Evolutionary conservation across 2,888 invertebrate genomes (phyloP), one percentile per base, ranked within the genome.

Genomic region (Sphaerophoria rueppellii): DNA sequence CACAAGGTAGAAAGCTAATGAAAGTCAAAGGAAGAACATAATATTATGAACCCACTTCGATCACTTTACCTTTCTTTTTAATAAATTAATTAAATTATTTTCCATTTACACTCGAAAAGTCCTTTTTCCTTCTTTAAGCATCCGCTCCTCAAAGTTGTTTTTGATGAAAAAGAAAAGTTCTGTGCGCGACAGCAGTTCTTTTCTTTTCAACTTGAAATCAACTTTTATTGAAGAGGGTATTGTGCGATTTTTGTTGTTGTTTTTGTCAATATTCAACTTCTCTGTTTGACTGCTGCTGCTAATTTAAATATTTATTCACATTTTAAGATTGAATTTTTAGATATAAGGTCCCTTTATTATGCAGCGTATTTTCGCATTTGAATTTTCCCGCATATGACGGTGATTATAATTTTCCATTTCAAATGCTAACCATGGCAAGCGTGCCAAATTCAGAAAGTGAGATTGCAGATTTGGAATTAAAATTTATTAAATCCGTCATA

Each of bases 251-350:
- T 4, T 40, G 65, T 6, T 14, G 57, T 2, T 34, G 35, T 57
- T 55, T 12, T 48, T 57, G 57, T 60, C 67, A 65, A 65, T 67
- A 60, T 60, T 72, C 52, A 55, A 65, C 60, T 55, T 32, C 12
- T 14, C 50, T 52, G 46, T 24, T 24, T 24, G 24, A 24, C 34
- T 60, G 60, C 46, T 34, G 50, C 7, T 73, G 73, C 78, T 82
- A 82, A 82, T 82, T 82, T 82, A 78, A 78, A 82, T 82, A 82
- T 82, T 82, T 78, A 82, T 82, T 70, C 78, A 82, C 63, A 70
- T 78, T 82, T 58, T 74, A 74, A 72, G 71, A 82, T 82, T 72
- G 82, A 77, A 82, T 77, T 69, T 40, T 82, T 70, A n/a, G 61
- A 70, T 54, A 61, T 48, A 2, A 24, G 24, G 24, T 24, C 24